Evolutionary conservation across 2,888 invertebrate species (phyloP).

Genomic region (Sminthurinus aureus): DNA sequence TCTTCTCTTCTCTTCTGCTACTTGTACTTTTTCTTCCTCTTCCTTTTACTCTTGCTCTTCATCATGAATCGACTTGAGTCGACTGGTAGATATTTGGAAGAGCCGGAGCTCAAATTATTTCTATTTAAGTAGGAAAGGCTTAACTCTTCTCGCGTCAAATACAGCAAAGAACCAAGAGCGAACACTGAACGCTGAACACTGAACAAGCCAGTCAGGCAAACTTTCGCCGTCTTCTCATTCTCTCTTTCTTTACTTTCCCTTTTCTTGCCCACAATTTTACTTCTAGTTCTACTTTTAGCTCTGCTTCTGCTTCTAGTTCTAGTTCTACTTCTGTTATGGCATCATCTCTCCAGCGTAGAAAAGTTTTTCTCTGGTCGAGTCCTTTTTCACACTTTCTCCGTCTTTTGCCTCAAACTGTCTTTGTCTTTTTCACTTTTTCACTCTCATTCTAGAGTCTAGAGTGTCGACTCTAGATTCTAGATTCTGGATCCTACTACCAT

Average conservation of each 20-base stretch:
- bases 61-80: background rate
- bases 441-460: no score
- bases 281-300: background rate
- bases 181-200: background rate
- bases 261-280: background rate
- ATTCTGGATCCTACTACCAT: no score
- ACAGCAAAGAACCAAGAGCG: background rate
- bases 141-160: constrained; percentile 9
- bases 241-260: background rate
- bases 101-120: constrained; percentile 10
- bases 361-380: no score
- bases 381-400: background rate
- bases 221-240: background rate
- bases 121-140: constrained; percentile 7
- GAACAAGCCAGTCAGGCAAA: background rate
- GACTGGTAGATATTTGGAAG: background rate
- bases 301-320: background rate
- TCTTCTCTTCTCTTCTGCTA: background rate
- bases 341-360: background rate
- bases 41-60: no score
- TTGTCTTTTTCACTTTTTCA: background rate
- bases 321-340: background rate
- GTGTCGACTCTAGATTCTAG: no score
- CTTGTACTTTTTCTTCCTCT: no score
- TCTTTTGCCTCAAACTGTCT: background rate